These are phyloP conservation scores for Gadopsis bispinosus DNA, from an alignment of 2,797 vertebrate species.

Conservation along the genomic window DNA sequence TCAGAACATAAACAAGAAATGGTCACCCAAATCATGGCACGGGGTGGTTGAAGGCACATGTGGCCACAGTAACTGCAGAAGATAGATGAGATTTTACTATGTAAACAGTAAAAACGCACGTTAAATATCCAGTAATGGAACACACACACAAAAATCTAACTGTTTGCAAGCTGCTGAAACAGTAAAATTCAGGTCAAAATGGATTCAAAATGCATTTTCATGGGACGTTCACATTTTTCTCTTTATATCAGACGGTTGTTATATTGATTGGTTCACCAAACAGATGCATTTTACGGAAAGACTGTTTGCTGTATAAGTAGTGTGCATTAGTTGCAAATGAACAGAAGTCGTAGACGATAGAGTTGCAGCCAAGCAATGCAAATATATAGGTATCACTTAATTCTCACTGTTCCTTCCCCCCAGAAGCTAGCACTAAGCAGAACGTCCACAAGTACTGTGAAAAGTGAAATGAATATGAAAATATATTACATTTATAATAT, in stretches of 20 bases:
- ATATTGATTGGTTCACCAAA: not conserved
- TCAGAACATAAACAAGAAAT: constrained; percentile 19
- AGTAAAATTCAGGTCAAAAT: not conserved
- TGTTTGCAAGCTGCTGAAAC: constrained; percentile 25
- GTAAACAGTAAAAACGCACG: constrained; percentile 36
- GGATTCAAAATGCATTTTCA: not conserved
- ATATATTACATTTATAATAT: not conserved
- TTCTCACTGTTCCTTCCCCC: not conserved
- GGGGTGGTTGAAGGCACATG: constrained; percentile 40
- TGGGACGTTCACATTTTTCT: not conserved
- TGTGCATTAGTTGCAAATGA: not conserved
- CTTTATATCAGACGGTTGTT: not conserved
- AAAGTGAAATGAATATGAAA: not conserved
- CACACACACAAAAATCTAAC: constrained; percentile 37
- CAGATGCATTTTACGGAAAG: not conserved
- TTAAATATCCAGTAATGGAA: constrained; percentile 43
- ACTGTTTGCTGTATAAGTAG: not conserved
- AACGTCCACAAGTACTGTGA: not conserved
- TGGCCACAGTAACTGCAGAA: constrained; percentile 30
- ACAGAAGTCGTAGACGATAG: not conserved
- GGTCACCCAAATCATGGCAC: constrained; percentile 12
- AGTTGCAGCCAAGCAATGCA: not conserved
- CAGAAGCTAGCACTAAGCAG: not conserved
- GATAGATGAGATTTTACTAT: constrained; percentile 43
- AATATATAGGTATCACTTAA: constrained; percentile 5